Base-by-base conservation (phyloP, 2,888 invertebrate genomes). In the Adelphocoris suturalis region DNA sequence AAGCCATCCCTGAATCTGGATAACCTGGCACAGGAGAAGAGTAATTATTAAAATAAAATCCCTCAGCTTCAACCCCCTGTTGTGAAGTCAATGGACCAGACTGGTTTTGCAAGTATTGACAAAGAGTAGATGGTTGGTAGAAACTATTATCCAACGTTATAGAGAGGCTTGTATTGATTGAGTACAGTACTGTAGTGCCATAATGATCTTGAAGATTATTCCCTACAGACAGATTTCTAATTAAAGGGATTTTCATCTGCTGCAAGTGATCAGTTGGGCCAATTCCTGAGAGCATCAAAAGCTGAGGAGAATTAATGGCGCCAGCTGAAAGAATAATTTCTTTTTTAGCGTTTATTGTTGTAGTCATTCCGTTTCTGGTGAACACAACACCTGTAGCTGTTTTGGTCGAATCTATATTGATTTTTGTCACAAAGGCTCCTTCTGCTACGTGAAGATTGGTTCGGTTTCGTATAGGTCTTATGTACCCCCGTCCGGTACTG, bases 401-500 rank as follows among this genome's bases (percentile, higher is more conserved):
- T 93, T 96, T 97, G 68, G 95, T 94, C 0, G 94, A 93, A 91
- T 95, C 94, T 52, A 95, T 94, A 16, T 94, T 92, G 0, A 94
- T 92, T 55, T 68, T 85, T 0, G 0, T 96, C 95, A 93, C 91
- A 91, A 97, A 96, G 0, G 97, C 95, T 92, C 97, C 95, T 95
- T 97, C 97, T 0, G 97, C 96, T 14, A 98, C 95, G 92, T 98
- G 97, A 0, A 98, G 94, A 93, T 98, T 98, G 14, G 95, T 94
- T 0, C 98, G 94, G 5, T 97, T 94, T 86, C 97, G 95, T 0
- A 96, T 96, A 0, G 98, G 97, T 89, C 97, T 94, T 1, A 98
- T 93, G 92, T 97, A 98, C 0, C 98, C 98, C 94, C 98, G 98
- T 0, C 97, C 96, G 0, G 97, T 97, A 5, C 97, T 97, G 93